These are phyloP conservation scores for Ceratotherium simum DNA, from an alignment of 2,113 vertebrate species.

Conservation along the genomic window DNA sequence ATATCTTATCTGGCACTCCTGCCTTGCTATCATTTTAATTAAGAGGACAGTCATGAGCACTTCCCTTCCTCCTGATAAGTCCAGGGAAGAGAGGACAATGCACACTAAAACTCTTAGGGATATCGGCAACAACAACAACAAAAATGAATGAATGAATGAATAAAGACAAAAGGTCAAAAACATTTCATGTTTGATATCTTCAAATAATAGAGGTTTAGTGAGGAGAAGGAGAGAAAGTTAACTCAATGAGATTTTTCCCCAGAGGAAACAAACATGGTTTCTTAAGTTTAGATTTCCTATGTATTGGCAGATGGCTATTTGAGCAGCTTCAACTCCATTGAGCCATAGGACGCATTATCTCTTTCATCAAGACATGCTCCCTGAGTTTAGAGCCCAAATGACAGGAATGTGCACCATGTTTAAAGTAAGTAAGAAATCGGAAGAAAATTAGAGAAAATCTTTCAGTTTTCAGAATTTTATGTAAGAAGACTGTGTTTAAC, in stretches of 20 bases:
- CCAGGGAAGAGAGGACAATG: neutral
- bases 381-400: neutral
- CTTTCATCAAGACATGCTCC: neutral
- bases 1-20: neutral
- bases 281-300: neutral
- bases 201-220: neutral
- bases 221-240: neutral
- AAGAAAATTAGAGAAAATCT: neutral
- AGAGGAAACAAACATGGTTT: neutral
- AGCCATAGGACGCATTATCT: neutral
- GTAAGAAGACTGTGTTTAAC: neutral
- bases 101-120: neutral
- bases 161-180: neutral
- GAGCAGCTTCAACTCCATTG: neutral
- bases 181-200: neutral
- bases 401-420: neutral
- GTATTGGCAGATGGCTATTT: neutral
- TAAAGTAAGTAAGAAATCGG: neutral
- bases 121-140: neutral
- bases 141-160: neutral
- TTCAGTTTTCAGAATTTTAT: conserved; percentile 22
- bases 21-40: conserved; percentile 5
- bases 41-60: neutral
- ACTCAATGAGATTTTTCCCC: neutral
- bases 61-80: neutral